Evolutionary conservation across 2,888 invertebrate genomes (phyloP).

Genomic region (Apotomis turbidana): DNA sequence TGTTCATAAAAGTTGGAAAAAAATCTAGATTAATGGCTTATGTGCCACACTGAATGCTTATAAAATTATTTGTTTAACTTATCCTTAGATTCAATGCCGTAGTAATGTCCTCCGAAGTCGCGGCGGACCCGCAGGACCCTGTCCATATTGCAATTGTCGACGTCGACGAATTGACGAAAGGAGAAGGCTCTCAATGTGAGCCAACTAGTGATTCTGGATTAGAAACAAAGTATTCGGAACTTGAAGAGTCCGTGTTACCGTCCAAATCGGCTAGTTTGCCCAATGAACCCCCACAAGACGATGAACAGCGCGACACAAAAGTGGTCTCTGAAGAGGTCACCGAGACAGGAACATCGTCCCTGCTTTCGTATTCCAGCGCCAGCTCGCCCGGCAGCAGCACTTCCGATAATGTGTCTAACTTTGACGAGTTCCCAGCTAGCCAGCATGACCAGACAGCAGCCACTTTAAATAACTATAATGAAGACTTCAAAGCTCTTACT

Average conservation of each 20-base stretch:
- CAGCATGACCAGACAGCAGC: no score
- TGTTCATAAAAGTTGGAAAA: conserved; percentile 53
- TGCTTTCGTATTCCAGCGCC: conserved; percentile 51
- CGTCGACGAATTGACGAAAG: conserved; percentile 61
- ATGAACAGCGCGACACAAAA: conserved; percentile 24
- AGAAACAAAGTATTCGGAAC: conserved; percentile 57
- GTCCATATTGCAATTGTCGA: conserved; percentile 64
- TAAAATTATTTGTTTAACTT: conserved; percentile 49
- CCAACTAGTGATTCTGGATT: conserved; percentile 65
- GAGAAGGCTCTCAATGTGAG: conserved; percentile 57
- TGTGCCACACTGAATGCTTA: conserved; percentile 38
- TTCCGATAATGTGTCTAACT: conserved; percentile 45
- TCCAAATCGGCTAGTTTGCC: conserved; percentile 58
- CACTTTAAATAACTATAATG: background rate
- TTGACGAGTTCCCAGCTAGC: conserved; percentile 46
- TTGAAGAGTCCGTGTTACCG: conserved; percentile 51
- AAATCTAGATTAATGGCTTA: conserved; percentile 58
- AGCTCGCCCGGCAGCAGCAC: conserved; percentile 51
- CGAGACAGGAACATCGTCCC: conserved; percentile 50
- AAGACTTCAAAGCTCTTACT: background rate
- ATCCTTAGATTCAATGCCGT: conserved; percentile 47
- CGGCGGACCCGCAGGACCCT: conserved; percentile 46
- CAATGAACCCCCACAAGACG: conserved; percentile 48
- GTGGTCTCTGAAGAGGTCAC: conserved; percentile 40
- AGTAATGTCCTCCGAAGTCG: conserved; percentile 63